Evolutionary conservation across 1,140 invertebrate species (phyloP), one percentile per base, ranked within the genome.

Genomic region (Trichogramma pretiosum): DNA sequence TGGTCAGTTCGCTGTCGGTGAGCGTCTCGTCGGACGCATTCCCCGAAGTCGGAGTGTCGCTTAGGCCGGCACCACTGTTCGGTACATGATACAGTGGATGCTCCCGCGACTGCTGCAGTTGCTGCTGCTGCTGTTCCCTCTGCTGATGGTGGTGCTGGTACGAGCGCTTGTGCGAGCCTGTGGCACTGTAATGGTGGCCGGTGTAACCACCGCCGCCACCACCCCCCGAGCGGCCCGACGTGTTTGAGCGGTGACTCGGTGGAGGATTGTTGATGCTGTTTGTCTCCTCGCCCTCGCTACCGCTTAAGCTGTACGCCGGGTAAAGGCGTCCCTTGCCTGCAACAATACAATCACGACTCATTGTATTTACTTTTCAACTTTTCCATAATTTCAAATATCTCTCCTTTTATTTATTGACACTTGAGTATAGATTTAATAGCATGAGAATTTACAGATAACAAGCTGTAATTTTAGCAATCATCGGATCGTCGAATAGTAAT

Each of bases 1-100:
- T 69, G 53, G 84, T 83, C 54, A 87, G 72, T 65, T 88, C 85
- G 9, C 83, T 85, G 65, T 87, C 84, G 7, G 84, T 87, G 48
- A 87, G 76, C 1, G 85, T 87, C 14, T 84, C 84, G 79, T 87
- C 84, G 32, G 83, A 85, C 16, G 81, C 83, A 80, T 85, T 85
- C 56, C 84, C 84, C 13, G 82, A 84, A 30, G 83, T 83, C 0
- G 84, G 83, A 53, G 83, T 84, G 67, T 85, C 83, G 55, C 81
- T 82, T 34, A 85, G 76, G 28, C 83, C 82, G 40, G 78, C 78
- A 10, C 67, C 68, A 56, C 72, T 74, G 56, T 71, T 58, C 48
- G 60, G 74, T 58, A 65, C 67, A 65, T 76, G 73, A 56, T 72
- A 70, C 17, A 67, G 46, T 41, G 65, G 63, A 62, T 72, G 70